Base-by-base conservation (phyloP, 2,888 invertebrate genomes). In the Nysson spinosus region DNA sequence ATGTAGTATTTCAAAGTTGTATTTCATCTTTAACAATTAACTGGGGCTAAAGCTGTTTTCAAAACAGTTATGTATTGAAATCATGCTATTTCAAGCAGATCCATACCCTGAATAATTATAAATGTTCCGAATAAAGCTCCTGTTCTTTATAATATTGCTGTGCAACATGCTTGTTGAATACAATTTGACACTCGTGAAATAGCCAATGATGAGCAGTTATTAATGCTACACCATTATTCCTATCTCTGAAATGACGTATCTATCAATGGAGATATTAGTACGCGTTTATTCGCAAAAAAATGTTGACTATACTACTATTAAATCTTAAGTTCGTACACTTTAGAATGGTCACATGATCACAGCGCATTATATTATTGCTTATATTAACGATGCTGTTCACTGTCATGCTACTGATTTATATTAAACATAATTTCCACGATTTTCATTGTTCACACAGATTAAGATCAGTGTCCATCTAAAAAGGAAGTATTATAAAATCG, bases 391-490 rank as follows among this genome's bases (percentile, higher is more conserved):
- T 34, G 42, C 46, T 37, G n/a, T 11, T 28, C n/a, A n/a, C n/a
- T 16, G 17, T 43, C 4, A 5, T 5, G 11, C 35, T 39, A 26
- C 28, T 32, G 9, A 11, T 50, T 20, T 57, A 19, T 26, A 20
- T 52, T 39, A 49, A 19, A 30, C 11, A 5, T 32, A 34, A 35
- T 26, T 40, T 43, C 35, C 28, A 39, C 57, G 0, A 24, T 32
- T 35, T 17, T 44, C 24, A 43, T 47, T 65, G 19, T 42, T 65
- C 54, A 32, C 9, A 4, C 11, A 46, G 20, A 16, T 51, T 50
- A 43, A 51, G 26, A 26, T 43, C 19, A 54, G 20, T 32, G 40
- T 51, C 20, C 32, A 32, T 20, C 32, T 28, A 39, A 17, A 46
- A 32, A 40, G 5, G 11, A 34, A 44, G 20, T 46, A 28, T 28